phyloP scores from a whole-genome alignment of 2,113 vertebrate species.

The Tachycineta bicolor region DNA sequence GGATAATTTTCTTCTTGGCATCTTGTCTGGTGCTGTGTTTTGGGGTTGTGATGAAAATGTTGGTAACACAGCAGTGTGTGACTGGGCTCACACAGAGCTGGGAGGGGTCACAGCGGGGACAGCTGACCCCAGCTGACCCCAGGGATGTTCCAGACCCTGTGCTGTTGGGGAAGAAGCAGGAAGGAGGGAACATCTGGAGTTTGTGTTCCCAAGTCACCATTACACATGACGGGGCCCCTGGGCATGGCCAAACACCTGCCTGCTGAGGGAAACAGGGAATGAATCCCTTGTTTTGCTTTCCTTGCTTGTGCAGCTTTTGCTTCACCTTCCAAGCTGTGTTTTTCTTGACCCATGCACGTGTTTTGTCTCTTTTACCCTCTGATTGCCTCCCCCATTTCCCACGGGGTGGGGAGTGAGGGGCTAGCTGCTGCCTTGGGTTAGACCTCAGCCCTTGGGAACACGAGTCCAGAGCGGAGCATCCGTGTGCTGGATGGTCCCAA shows the following conservation, averaged over 20 bases:
- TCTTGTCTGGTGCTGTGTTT: background rate
- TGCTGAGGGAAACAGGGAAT: background rate
- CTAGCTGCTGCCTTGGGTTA: background rate
- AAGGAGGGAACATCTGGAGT: background rate
- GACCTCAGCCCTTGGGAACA: background rate
- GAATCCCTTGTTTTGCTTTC: background rate
- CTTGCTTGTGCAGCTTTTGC: background rate
- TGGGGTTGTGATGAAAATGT: background rate
- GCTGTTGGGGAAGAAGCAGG: background rate
- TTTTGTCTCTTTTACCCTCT: background rate
- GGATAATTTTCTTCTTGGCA: background rate
- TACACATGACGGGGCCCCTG: accelerated
- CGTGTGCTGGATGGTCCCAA: background rate
- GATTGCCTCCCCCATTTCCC: background rate
- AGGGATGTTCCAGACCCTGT: background rate
- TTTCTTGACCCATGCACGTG: accelerated
- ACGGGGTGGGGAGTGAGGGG: accelerated
- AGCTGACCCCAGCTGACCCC: background rate
- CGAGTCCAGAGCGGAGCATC: background rate
- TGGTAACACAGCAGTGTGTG: background rate
- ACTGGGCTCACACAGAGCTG: background rate
- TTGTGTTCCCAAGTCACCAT: background rate
- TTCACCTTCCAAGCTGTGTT: background rate
- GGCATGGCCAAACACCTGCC: background rate
- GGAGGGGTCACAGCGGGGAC: background rate